Evolutionary conservation across 2,888 invertebrate genomes (phyloP).

Genomic region (Drosophila kambysellisi): DNA sequence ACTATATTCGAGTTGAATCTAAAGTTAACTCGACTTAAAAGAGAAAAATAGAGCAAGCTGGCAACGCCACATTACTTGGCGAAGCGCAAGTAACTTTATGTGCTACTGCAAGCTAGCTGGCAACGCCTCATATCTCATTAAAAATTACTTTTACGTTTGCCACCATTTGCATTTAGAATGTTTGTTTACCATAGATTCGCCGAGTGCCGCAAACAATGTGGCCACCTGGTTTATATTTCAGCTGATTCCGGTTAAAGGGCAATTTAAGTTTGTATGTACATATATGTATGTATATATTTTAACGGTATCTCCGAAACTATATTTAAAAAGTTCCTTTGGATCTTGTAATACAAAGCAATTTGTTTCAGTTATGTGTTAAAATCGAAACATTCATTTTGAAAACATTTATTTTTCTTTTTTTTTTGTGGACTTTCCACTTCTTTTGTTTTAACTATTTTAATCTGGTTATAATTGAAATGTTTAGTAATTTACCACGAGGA

Average conservation of each 20-base stretch:
- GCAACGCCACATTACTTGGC: background rate
- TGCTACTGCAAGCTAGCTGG: background rate
- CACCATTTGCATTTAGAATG: background rate
- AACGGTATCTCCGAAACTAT: background rate
- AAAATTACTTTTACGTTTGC: background rate
- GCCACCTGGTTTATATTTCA: background rate
- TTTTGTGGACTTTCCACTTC: conserved; percentile 6
- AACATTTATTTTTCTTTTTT: background rate
- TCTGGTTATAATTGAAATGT: conserved; percentile 21
- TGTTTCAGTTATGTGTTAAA: background rate
- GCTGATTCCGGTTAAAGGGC: background rate
- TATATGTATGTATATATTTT: too few species aligned
- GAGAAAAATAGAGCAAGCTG: background rate
- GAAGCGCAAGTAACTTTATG: background rate
- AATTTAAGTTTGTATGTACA: background rate
- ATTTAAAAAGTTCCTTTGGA: background rate
- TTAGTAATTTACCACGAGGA: conserved; percentile 29
- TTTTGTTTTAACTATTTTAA: conserved; percentile 1
- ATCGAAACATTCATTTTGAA: background rate
- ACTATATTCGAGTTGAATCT: background rate
- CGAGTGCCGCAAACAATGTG: background rate
- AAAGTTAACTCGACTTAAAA: background rate
- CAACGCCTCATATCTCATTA: background rate
- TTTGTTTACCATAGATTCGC: conserved; percentile 1
- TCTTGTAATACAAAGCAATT: background rate